These are phyloP conservation scores for Cecidostiba fungosa DNA, from an alignment of 2,888 invertebrate genomes.

Conservation along the genomic window DNA sequence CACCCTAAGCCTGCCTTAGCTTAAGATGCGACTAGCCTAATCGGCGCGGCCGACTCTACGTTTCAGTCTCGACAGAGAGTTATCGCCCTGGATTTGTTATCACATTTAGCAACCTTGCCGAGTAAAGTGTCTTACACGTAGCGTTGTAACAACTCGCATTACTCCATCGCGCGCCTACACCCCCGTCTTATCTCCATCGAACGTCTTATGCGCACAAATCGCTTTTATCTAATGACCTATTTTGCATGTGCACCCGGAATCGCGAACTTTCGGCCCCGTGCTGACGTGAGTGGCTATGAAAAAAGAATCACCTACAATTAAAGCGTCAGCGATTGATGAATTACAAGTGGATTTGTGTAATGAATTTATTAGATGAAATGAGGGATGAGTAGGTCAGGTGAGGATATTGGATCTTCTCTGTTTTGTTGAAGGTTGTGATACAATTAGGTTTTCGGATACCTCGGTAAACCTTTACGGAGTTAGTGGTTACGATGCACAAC, in stretches of 20 bases:
- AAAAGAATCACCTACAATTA: background rate
- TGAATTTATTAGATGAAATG: background rate
- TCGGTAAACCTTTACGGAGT: no score
- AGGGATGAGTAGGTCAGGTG: background rate
- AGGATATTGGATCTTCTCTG: slow-evolving; percentile 56
- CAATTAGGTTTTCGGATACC: no score
- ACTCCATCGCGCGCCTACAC: slow-evolving; percentile 32
- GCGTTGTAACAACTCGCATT: slow-evolving; percentile 56
- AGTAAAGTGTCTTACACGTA: slow-evolving; percentile 54
- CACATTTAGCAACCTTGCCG: slow-evolving; percentile 65
- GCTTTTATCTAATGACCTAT: slow-evolving; percentile 55
- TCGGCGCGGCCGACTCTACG: slow-evolving; percentile 65
- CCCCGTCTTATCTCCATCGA: slow-evolving; percentile 50
- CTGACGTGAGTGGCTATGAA: background rate
- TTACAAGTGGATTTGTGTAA: background rate
- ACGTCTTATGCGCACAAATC: slow-evolving; percentile 52
- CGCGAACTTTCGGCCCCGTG: slow-evolving; percentile 18
- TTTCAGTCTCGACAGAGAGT: slow-evolving; percentile 68
- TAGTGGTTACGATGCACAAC: no score
- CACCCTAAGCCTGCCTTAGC: slow-evolving; percentile 65
- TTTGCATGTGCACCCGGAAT: slow-evolving; percentile 30
- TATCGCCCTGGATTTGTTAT: slow-evolving; percentile 71
- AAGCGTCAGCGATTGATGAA: background rate
- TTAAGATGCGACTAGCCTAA: slow-evolving; percentile 66
- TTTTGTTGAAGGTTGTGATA: no score